Evolutionary conservation across 2,888 invertebrate genomes (phyloP).

Genomic region (Oxycera nigricornis): DNA sequence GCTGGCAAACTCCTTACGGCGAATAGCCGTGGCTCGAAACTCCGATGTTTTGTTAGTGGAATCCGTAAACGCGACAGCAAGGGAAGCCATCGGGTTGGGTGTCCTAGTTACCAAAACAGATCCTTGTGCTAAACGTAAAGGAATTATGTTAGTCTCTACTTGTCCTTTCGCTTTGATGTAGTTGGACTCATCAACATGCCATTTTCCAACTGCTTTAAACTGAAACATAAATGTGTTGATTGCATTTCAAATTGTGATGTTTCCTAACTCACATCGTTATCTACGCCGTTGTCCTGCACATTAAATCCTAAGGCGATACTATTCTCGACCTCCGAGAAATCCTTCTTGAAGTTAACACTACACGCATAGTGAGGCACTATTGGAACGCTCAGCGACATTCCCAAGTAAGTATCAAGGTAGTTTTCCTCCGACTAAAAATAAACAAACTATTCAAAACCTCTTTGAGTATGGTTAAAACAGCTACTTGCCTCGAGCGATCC

Average conservation of each 20-base stretch:
- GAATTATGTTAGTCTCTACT: slow-evolving; percentile 57
- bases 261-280: slow-evolving; percentile 63
- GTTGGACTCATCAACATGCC: slow-evolving; percentile 63
- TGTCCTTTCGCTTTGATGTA: slow-evolving; percentile 63
- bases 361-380: slow-evolving; percentile 71
- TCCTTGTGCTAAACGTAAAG: slow-evolving; percentile 54
- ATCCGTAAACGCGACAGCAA: slow-evolving; percentile 55
- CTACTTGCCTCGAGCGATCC: slow-evolving; percentile 65
- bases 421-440: slow-evolving; percentile 65
- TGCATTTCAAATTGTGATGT: too few species aligned
- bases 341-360: slow-evolving; percentile 71
- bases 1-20: slow-evolving; percentile 57
- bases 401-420: slow-evolving; percentile 69
- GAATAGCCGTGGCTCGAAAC: slow-evolving; percentile 56
- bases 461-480: neutral
- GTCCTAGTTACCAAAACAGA: slow-evolving; percentile 54
- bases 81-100: slow-evolving; percentile 53
- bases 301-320: slow-evolving; percentile 70
- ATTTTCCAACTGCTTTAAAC: slow-evolving; percentile 63
- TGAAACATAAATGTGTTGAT: slow-evolving; percentile 51
- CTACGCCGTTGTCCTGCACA: slow-evolving; percentile 65
- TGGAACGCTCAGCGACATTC: slow-evolving; percentile 69
- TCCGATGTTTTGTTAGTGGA: slow-evolving; percentile 53
- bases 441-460: neutral
- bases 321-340: slow-evolving; percentile 72